Conservation (phyloP, 2,888 invertebrate species). For the Melieria picta region DNA sequence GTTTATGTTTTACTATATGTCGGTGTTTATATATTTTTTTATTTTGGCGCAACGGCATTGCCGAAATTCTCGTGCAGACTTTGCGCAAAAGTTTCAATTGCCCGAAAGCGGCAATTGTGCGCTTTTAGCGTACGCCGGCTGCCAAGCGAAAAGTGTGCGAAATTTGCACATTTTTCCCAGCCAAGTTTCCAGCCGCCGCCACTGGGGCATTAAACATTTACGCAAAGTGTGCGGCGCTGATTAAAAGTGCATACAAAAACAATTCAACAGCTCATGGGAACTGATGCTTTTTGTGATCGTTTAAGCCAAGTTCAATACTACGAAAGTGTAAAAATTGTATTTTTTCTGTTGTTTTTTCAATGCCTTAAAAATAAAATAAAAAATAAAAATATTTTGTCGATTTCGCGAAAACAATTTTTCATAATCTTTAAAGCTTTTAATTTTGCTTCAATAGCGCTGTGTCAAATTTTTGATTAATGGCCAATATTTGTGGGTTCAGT, state of each 20-base stretch:
- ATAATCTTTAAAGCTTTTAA: not conserved
- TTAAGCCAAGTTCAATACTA: no score
- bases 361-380: no score
- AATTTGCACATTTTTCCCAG: no score
- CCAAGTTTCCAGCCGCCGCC: not conserved
- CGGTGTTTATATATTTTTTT: no score
- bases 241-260: no score
- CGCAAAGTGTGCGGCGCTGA: not conserved
- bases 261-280: no score
- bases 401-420: not conserved
- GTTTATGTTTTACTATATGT: no score
- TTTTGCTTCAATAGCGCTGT: slow-evolving; percentile 2
- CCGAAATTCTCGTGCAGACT: no score
- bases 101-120: not conserved
- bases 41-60: no score
- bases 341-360: not conserved
- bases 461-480: slow-evolving; percentile 29
- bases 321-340: not conserved
- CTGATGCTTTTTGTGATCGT: no score
- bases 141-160: not conserved
- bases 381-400: no score
- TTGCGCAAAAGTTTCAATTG: no score
- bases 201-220: slow-evolving; percentile 18
- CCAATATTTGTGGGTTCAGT: not conserved
- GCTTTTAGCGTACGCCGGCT: not conserved